Evolutionary conservation across 2,797 vertebrate genomes (phyloP).

Genomic region (Capromys pilorides): DNA sequence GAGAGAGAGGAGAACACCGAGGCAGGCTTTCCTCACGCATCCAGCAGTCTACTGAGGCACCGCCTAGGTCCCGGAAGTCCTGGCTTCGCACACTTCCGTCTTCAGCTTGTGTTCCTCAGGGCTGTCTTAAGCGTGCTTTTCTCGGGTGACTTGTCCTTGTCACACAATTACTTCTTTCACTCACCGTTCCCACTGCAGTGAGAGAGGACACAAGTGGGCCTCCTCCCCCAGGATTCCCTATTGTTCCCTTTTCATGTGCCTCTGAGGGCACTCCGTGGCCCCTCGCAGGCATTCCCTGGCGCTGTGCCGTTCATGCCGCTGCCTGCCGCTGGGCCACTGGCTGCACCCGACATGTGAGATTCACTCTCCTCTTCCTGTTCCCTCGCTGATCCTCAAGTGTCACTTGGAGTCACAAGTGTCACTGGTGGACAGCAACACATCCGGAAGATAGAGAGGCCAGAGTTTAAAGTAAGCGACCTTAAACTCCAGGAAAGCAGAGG

Average conservation of each 20-base stretch:
- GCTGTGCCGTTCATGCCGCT: background rate
- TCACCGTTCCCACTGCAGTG: background rate
- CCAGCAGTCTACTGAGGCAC: background rate
- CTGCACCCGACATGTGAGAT: background rate
- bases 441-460: background rate
- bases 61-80: background rate
- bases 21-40: background rate
- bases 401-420: no score
- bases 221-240: background rate
- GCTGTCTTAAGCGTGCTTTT: background rate
- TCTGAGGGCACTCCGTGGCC: constrained; percentile 3
- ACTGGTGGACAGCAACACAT: background rate
- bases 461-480: background rate
- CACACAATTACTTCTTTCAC: constrained; percentile 63
- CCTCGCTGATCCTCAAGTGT: background rate
- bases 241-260: background rate
- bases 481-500: background rate
- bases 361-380: background rate
- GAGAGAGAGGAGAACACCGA: background rate
- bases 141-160: background rate
- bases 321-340: background rate
- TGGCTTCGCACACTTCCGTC: background rate
- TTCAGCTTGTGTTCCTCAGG: background rate
- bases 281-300: accelerated
- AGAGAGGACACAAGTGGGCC: constrained; percentile 30